Percentiles rank a stretch among this genome's conserved stretches.
These are phyloP conservation scores for Drosophila vallismaia DNA, from an alignment of 2,888 invertebrate genomes.

Conservation along the genomic window DNA sequence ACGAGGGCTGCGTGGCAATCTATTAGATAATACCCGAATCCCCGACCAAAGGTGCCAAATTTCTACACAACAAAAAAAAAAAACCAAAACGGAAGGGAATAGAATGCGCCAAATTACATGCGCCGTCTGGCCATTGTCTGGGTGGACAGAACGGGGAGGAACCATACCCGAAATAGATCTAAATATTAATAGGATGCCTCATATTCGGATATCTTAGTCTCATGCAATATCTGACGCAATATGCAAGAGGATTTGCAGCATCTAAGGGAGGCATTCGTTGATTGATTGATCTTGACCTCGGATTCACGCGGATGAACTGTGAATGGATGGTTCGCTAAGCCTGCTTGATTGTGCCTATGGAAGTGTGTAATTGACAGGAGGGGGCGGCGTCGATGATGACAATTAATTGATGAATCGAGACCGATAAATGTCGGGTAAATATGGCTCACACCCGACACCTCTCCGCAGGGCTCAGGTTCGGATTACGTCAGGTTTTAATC, in stretches of 20 bases:
- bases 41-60: conserved; percentile 37
- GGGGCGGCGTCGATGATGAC: conserved; percentile 6
- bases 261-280: neutral
- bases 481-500: conserved; percentile 69
- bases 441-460: conserved; percentile 36
- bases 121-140: conserved; percentile 42
- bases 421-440: conserved; percentile 31
- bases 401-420: conserved; percentile 44
- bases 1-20: conserved; percentile 16
- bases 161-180: conserved; percentile 17
- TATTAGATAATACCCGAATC: conserved; percentile 43
- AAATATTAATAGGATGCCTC: conserved; percentile 34
- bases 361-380: conserved; percentile 44
- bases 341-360: conserved; percentile 31
- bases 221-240: conserved; percentile 31
- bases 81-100: conserved; percentile 29
- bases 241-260: conserved; percentile 17
- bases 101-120: conserved; percentile 26
- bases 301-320: conserved; percentile 18
- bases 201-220: conserved; percentile 16
- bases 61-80: conserved; percentile 27
- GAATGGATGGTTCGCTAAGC: conserved; percentile 20
- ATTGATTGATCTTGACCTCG: conserved; percentile 36
- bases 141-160: neutral
- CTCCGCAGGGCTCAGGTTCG: conserved; percentile 53